Evolutionary conservation across 2,113 vertebrate species (phyloP), one percentile per base, ranked within the genome.

Genomic region (Campylorhamphus procurvoides): DNA sequence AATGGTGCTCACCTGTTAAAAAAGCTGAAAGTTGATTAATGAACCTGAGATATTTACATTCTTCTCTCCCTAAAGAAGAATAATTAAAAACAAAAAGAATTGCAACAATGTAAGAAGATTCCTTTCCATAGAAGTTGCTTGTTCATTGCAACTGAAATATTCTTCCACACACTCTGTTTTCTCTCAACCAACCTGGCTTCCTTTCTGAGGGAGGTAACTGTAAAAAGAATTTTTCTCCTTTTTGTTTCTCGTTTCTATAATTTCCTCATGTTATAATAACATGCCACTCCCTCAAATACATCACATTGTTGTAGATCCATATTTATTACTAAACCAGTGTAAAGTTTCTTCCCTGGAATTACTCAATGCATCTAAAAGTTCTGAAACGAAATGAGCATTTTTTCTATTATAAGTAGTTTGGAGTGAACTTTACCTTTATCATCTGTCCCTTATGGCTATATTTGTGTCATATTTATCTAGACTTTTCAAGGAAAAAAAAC

Each of bases 71-170:
- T 18, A 53, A n/a, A 76, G 18, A 79, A 83, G 72, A 89, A 24
- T 17, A 22, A 71, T 37, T 39, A 13, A 25, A 18, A 1, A 44
- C 49, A 52, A 49, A 9, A 39, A 18, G 66, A n/a, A 37, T 4
- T 1, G 1, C 33, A 73, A 58, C 17, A 25, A 18, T 0, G 1
- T 27, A 71, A 79, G 19, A 27, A 2, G 12, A 42, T 6, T n/a
- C 0, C 0, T 59, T 81, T n/a, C n/a, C 27, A 12, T 2, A 29
- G 12, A 77, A 93, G 18, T 12, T 67, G 37, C 20, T 27, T 0
- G 0, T 35, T 59, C 49, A 24, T 18, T 66, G 11, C 62, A 84
- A 58, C 60, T 40, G 46, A 84, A 15, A 58, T n/a, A 59, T 3
- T 46, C 23, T n/a, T 63, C 31, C 39, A 58, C 49, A 40, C 15